phyloP scores from a whole-genome alignment of 2,113 vertebrate species.

The Oryzias curvinotus region DNA sequence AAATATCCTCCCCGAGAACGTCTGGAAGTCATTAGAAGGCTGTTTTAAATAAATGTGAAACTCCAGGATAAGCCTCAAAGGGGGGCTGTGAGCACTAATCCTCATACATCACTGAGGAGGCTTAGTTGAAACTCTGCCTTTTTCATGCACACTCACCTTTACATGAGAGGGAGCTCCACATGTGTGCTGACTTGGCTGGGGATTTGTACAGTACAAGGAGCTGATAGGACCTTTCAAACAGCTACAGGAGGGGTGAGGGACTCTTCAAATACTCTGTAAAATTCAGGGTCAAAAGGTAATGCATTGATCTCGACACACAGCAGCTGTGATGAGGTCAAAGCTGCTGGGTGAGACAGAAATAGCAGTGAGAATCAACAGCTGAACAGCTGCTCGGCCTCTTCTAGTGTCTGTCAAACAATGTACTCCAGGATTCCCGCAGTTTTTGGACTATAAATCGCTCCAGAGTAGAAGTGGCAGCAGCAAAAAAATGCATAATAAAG shows the following conservation, averaged over 20 bases:
- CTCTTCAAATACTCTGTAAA: slow-evolving; percentile 27
- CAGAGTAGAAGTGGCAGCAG: no score
- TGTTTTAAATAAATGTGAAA: slow-evolving; percentile 72
- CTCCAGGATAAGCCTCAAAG: slow-evolving; percentile 68
- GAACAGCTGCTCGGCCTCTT: slow-evolving; percentile 19
- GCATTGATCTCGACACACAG: slow-evolving; percentile 1
- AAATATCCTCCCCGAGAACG: slow-evolving; percentile 51
- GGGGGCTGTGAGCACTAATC: slow-evolving; percentile 65
- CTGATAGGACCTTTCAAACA: slow-evolving; percentile 45
- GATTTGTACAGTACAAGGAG: slow-evolving; percentile 47
- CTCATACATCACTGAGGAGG: slow-evolving; percentile 67
- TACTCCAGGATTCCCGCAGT: slow-evolving; percentile 7
- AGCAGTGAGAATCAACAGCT: slow-evolving; percentile 35
- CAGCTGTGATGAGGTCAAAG: slow-evolving; percentile 33
- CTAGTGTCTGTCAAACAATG: background rate
- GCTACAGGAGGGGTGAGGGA: slow-evolving; percentile 11
- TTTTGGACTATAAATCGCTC: background rate
- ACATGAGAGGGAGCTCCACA: slow-evolving; percentile 20
- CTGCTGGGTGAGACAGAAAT: slow-evolving; percentile 29
- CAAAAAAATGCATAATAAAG: no score
- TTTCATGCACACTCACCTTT: slow-evolving; percentile 16
- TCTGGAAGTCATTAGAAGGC: slow-evolving; percentile 73
- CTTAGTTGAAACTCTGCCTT: slow-evolving; percentile 60
- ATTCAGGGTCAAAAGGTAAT: slow-evolving; percentile 52
- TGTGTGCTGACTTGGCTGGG: background rate